A percentile compares a stretch with the other conserved stretches of the same genome.
phyloP scores from a whole-genome alignment of 2,888 invertebrate species.

The Leucoma salicis region DNA sequence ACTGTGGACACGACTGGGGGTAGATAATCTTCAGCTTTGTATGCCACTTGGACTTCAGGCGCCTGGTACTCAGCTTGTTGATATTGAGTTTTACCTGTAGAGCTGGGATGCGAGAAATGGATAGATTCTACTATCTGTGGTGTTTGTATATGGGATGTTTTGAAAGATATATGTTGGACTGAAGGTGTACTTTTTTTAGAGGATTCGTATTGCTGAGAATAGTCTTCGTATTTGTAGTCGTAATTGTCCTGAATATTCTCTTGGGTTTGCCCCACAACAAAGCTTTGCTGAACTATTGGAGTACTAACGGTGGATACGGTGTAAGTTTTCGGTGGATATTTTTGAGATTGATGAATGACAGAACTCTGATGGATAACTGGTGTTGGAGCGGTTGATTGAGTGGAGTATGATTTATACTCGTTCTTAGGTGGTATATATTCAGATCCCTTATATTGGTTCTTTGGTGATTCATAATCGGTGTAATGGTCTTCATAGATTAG shows the following conservation, averaged over 20 bases:
- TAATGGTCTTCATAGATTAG: conserved; percentile 69
- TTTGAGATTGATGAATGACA: conserved; percentile 45
- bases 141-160: conserved; percentile 50
- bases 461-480: conserved; percentile 54
- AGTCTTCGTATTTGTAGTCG: conserved; percentile 44
- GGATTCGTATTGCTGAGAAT: conserved; percentile 41
- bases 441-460: conserved; percentile 48
- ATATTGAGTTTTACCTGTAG: conserved; percentile 48
- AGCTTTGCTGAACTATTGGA: conserved; percentile 36
- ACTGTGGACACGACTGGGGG: conserved; percentile 58
- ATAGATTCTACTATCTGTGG: conserved; percentile 46
- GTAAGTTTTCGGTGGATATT: conserved; percentile 53
- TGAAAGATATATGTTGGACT: conserved; percentile 45
- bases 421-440: conserved; percentile 54
- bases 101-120: conserved; percentile 55
- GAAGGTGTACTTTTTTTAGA: conserved; percentile 34
- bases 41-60: conserved; percentile 66
- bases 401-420: conserved; percentile 51
- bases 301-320: conserved; percentile 46
- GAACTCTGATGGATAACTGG: conserved; percentile 55
- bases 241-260: conserved; percentile 48
- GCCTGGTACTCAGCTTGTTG: conserved; percentile 57
- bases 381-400: conserved; percentile 46
- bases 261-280: conserved; percentile 36
- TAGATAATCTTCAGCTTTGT: conserved; percentile 68